Evolutionary conservation across 2,888 invertebrate genomes (phyloP).

Genomic region (Kuschelorhynchus macadamiae): DNA sequence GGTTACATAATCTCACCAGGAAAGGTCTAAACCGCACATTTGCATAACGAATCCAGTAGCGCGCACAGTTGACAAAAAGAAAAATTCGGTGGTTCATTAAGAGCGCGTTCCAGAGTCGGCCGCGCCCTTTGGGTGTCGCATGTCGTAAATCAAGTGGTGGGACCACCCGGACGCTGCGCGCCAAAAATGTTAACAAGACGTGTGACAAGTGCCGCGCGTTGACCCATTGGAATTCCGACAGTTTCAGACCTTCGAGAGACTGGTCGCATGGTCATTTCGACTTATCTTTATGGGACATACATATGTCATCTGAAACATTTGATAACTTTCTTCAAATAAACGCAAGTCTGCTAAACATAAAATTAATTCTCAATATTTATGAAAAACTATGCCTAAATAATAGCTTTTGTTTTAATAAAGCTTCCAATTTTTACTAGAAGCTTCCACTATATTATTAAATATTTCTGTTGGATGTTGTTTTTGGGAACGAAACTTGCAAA

Average conservation of each 20-base stretch:
- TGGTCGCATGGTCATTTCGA: too few relatives aligned
- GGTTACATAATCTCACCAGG: neutral
- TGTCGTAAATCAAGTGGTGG: conserved; percentile 51
- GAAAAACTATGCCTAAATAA: too few relatives aligned
- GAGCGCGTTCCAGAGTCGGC: conserved; percentile 43
- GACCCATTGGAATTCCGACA: conserved; percentile 37
- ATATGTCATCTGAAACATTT: too few relatives aligned
- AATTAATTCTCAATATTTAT: too few relatives aligned
- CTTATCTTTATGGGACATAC: too few relatives aligned
- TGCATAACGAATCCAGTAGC: conserved; percentile 38
- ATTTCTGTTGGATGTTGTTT: too few relatives aligned
- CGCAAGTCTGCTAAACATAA: too few relatives aligned
- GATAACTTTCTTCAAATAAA: too few relatives aligned
- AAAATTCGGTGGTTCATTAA: conserved; percentile 41
- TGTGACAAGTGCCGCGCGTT: conserved; percentile 66
- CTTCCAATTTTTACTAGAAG: too few relatives aligned
- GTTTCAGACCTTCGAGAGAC: conserved; percentile 13
- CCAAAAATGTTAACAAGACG: conserved; percentile 71
- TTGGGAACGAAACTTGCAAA: too few relatives aligned
- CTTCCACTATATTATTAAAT: too few relatives aligned
- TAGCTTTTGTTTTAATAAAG: too few relatives aligned
- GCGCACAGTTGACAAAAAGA: conserved; percentile 18
- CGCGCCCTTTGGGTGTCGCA: conserved; percentile 46
- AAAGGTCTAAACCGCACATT: conserved; percentile 26
- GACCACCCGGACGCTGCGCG: conserved; percentile 62